A percentile compares a stretch with the other conserved stretches of the same genome.
Conservation (phyloP, 2,797 vertebrate species). For the Gymnopithys bicolor region DNA sequence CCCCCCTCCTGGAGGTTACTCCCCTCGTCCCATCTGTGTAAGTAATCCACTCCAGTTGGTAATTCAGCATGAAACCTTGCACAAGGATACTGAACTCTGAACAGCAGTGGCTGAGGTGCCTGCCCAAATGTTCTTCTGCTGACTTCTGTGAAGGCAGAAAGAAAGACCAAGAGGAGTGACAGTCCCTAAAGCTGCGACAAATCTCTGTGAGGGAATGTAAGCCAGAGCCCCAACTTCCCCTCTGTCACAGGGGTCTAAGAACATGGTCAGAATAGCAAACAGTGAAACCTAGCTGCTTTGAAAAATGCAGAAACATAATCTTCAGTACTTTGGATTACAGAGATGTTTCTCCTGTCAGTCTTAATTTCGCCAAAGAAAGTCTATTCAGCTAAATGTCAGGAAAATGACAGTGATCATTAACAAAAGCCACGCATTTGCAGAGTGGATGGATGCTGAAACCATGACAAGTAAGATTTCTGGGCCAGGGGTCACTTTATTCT, state of each 20-base stretch:
- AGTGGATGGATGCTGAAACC: neutral
- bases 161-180: neutral
- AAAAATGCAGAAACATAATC: neutral
- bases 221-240: neutral
- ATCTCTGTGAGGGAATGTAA: neutral
- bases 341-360: neutral
- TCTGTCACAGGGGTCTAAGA: neutral
- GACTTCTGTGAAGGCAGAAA: neutral
- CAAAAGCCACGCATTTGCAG: neutral
- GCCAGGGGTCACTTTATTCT: neutral
- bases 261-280: neutral
- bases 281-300: neutral
- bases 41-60: neutral
- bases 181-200: neutral
- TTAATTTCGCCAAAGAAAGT: neutral
- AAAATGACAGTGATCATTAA: neutral
- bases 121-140: neutral
- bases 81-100: neutral
- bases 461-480: neutral
- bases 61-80: neutral
- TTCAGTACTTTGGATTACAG: neutral
- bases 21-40: rapidly evolving
- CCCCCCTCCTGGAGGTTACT: neutral
- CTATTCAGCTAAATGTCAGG: neutral
- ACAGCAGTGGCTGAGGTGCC: neutral